Percentiles rank a stretch among this genome's conserved stretches.
Conservation (phyloP, 1,140 invertebrate species). For the Cotesia typhae region DNA sequence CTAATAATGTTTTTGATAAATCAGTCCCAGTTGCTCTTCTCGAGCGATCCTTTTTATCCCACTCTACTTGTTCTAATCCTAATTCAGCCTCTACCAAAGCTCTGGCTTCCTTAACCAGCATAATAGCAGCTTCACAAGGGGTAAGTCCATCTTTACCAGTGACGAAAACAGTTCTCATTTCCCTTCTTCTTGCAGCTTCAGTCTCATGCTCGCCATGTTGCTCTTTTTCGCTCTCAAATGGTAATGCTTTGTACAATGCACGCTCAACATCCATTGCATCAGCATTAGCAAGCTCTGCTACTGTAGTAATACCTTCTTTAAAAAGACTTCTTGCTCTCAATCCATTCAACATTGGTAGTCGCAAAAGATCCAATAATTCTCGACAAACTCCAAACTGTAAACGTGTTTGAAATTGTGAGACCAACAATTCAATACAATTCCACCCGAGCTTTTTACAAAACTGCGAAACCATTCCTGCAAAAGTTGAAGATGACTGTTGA, state of each 20-base stretch:
- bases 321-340: conserved; percentile 83
- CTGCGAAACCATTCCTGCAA: conserved; percentile 94
- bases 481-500: conserved; percentile 94
- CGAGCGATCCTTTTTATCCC: conserved; percentile 49
- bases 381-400: conserved; percentile 93
- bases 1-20: not conserved
- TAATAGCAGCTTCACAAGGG: conserved; percentile 80
- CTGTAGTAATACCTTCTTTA: conserved; percentile 82
- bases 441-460: conserved; percentile 95
- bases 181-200: conserved; percentile 74
- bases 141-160: conserved; percentile 84
- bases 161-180: conserved; percentile 80
- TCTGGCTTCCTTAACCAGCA: conserved; percentile 84
- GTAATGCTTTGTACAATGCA: conserved; percentile 79
- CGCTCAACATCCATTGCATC: conserved; percentile 76
- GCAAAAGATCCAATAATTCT: conserved; percentile 91
- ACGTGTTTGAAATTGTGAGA: conserved; percentile 92
- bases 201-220: conserved; percentile 75
- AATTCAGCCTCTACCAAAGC: conserved; percentile 69
- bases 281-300: conserved; percentile 81
- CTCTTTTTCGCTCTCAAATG: conserved; percentile 85
- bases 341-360: conserved; percentile 85
- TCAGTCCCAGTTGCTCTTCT: not conserved
- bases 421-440: conserved; percentile 87
- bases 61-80: conserved; percentile 61